A percentile compares a stretch with the other conserved stretches of the same genome.
Evolutionary conservation across 1,140 invertebrate species (phyloP).

Genomic region (Panagrolaimus sp.): DNA sequence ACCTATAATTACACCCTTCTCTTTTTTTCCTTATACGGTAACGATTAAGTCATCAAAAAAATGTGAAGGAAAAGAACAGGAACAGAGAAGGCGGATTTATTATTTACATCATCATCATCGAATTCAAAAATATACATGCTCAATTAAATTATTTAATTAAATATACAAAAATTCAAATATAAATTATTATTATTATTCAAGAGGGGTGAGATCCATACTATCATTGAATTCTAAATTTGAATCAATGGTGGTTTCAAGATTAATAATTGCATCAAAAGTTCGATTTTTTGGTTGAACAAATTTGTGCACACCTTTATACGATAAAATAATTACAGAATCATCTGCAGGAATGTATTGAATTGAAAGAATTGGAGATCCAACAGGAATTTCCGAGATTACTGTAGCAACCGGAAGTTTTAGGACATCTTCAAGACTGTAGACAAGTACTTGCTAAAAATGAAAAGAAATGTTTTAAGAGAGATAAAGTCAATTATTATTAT

Average conservation of each 20-base stretch:
- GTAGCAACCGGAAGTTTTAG: conserved; percentile 23
- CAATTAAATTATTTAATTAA: too few relatives aligned
- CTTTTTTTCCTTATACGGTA: too few relatives aligned
- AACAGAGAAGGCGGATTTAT: too few relatives aligned
- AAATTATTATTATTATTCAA: too few relatives aligned
- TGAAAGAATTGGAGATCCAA: conserved; percentile 42
- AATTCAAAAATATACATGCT: too few relatives aligned
- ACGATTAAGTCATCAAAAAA: too few relatives aligned
- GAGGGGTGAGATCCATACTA: too few relatives aligned
- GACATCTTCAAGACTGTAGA: conserved; percentile 35
- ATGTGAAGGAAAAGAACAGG: too few relatives aligned
- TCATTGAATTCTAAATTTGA: too few relatives aligned
- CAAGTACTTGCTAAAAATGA: conserved; percentile 40
- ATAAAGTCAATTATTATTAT: conserved; percentile 3
- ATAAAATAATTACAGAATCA: conserved; percentile 21
- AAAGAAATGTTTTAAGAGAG: background rate
- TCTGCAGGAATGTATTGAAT: conserved; percentile 37
- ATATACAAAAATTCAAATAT: too few relatives aligned
- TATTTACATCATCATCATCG: too few relatives aligned
- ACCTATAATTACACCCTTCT: too few relatives aligned
- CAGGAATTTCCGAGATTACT: conserved; percentile 27
- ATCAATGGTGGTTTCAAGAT: background rate
- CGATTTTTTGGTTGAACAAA: conserved; percentile 7
- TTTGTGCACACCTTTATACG: conserved; percentile 25
- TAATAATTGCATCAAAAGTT: background rate